Conservation (phyloP, 2,113 vertebrate species). For the Antechinus stuartii region DNA sequence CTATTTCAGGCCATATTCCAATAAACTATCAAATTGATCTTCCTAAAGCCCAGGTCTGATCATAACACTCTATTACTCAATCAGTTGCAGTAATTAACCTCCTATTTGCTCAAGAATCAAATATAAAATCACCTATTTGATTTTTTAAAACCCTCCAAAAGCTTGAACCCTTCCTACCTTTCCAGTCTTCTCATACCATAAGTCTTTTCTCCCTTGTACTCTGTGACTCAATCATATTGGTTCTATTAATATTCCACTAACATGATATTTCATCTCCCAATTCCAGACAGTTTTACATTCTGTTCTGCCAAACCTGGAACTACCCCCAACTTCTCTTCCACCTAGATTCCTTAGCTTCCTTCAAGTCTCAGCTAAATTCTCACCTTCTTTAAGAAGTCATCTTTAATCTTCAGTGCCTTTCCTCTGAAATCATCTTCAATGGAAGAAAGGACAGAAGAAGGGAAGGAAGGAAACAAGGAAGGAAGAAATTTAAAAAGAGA, state of each 20-base stretch:
- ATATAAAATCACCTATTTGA: not conserved
- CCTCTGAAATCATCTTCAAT: not conserved
- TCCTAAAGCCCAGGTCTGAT: not conserved
- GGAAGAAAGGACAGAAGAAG: not conserved
- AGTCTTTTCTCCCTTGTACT: not conserved
- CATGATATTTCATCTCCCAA: not conserved
- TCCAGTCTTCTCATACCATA: not conserved
- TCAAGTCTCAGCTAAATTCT: not conserved
- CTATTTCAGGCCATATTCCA: not conserved
- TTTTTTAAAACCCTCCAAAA: not conserved
- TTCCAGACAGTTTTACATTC: not conserved
- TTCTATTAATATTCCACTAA: not conserved
- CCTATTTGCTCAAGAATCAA: not conserved
- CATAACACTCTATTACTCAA: not conserved
- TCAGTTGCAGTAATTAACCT: not conserved
- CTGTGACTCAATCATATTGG: not conserved
- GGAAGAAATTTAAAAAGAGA: accelerated
- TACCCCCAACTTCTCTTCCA: not conserved
- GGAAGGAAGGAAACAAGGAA: not conserved
- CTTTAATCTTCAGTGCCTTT: not conserved
- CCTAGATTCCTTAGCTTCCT: not conserved
- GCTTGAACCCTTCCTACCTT: not conserved
- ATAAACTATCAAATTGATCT: not conserved
- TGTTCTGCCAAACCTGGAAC: not conserved
- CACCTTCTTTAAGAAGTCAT: not conserved